Conservation (phyloP, 2,797 vertebrate species). For the Myotis myotis region DNA sequence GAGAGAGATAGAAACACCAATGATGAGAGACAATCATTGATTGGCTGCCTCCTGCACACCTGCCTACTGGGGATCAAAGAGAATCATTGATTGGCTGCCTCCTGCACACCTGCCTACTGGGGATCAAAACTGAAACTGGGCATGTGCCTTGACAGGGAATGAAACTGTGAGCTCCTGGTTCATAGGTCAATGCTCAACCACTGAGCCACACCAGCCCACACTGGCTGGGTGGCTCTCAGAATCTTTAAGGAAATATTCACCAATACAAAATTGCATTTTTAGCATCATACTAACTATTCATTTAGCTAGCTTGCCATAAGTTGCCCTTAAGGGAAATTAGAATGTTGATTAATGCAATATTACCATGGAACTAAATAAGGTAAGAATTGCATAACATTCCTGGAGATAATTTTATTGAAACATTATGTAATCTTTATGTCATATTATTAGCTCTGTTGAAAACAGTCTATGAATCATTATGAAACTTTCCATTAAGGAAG, state of each 20-base stretch:
- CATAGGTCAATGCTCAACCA: too few species aligned
- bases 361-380: slow-evolving; percentile 2
- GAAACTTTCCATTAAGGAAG: not conserved
- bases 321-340: not conserved
- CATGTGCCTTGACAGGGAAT: too few species aligned
- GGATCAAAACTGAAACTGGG: too few species aligned
- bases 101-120: too few species aligned
- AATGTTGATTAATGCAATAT: slow-evolving; percentile 40
- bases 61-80: too few species aligned
- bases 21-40: too few species aligned
- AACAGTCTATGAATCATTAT: slow-evolving; percentile 5
- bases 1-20: too few species aligned
- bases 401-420: not conserved
- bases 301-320: not conserved
- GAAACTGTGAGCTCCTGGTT: too few species aligned
- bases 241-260: not conserved
- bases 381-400: slow-evolving; percentile 5
- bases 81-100: too few species aligned
- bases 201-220: too few species aligned
- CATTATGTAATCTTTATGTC: not conserved
- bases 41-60: too few species aligned
- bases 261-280: not conserved
- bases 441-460: slow-evolving; percentile 6
- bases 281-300: not conserved
- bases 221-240: not conserved